Percentiles rank a stretch among this genome's conserved stretches.
These are phyloP conservation scores for Megaleporinus macrocephalus DNA, from an alignment of 2,113 vertebrate species.

Conservation along the genomic window DNA sequence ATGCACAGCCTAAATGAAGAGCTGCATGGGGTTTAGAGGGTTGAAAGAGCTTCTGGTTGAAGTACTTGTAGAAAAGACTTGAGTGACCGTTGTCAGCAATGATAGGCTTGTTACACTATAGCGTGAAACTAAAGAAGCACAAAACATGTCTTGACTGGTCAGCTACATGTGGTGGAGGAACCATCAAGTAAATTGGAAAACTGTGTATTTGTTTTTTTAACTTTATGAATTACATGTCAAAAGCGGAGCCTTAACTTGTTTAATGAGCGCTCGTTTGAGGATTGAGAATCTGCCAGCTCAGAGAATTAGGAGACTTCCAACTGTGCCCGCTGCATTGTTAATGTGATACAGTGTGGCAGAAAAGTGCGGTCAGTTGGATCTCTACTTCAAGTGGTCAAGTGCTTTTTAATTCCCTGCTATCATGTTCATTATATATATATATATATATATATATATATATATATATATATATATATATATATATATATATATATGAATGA, in stretches of 20 bases:
- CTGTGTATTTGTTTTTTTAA: neutral
- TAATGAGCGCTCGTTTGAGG: slow-evolving; percentile 31
- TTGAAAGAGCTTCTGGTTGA: too few relatives aligned
- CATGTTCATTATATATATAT: neutral
- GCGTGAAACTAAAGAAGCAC: too few relatives aligned
- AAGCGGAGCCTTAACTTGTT: slow-evolving; percentile 19
- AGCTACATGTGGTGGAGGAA: too few relatives aligned
- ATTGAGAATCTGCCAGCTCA: neutral
- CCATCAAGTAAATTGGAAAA: too few relatives aligned
- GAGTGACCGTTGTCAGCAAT: too few relatives aligned
- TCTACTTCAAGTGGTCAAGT: neutral
- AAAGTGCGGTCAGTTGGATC: neutral
- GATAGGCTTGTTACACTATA: too few relatives aligned
- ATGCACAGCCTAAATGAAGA: too few relatives aligned
- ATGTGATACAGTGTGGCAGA: neutral
- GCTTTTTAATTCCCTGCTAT: neutral
- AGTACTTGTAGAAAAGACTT: too few relatives aligned
- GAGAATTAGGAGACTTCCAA: slow-evolving; percentile 14
- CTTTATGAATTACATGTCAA: slow-evolving; percentile 35
- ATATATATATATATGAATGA: too few relatives aligned
- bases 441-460: too few relatives aligned
- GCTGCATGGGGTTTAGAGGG: too few relatives aligned
- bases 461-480: neutral
- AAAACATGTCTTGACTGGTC: too few relatives aligned
- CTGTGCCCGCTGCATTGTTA: neutral